phyloP scores from a whole-genome alignment of 2,888 invertebrate genomes.

The Fissipunctia ypsillon region DNA sequence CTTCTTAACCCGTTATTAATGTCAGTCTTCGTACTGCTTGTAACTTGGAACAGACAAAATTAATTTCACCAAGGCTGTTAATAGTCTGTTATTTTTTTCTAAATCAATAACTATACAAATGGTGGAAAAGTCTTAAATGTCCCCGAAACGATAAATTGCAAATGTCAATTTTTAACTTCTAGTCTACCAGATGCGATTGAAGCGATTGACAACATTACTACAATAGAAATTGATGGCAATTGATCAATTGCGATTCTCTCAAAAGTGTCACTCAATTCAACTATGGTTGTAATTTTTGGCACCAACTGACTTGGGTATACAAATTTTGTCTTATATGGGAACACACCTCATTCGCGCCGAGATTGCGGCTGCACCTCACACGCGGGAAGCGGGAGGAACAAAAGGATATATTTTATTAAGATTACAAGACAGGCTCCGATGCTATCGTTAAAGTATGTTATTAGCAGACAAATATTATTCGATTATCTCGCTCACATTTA shows the following conservation, averaged over 20 bases:
- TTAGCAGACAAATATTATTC: conserved; percentile 60
- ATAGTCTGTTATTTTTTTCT: neutral
- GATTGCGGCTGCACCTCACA: conserved; percentile 54
- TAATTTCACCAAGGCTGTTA: neutral
- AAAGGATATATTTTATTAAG: conserved; percentile 65
- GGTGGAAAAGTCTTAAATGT: neutral
- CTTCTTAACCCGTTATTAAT: neutral
- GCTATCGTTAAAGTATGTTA: conserved; percentile 54
- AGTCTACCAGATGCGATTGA: too few relatives aligned
- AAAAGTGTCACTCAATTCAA: neutral
- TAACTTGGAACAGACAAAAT: neutral
- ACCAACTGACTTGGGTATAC: neutral
- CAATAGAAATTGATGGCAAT: too few relatives aligned
- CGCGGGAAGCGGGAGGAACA: conserved; percentile 55
- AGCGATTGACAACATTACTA: too few relatives aligned
- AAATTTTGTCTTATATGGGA: conserved; percentile 17
- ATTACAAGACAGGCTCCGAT: conserved; percentile 57
- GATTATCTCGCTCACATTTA: conserved; percentile 48
- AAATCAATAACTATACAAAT: neutral
- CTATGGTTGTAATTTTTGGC: neutral
- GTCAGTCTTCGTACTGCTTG: neutral
- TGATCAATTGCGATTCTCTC: too few relatives aligned
- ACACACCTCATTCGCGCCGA: conserved; percentile 40
- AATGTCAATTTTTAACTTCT: too few relatives aligned
- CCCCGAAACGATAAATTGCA: too few relatives aligned